A percentile compares a stretch with the other conserved stretches of the same genome.
These are phyloP conservation scores for Rhagoletis pomonella DNA, from an alignment of 1,140 invertebrate genomes.

Conservation along the genomic window DNA sequence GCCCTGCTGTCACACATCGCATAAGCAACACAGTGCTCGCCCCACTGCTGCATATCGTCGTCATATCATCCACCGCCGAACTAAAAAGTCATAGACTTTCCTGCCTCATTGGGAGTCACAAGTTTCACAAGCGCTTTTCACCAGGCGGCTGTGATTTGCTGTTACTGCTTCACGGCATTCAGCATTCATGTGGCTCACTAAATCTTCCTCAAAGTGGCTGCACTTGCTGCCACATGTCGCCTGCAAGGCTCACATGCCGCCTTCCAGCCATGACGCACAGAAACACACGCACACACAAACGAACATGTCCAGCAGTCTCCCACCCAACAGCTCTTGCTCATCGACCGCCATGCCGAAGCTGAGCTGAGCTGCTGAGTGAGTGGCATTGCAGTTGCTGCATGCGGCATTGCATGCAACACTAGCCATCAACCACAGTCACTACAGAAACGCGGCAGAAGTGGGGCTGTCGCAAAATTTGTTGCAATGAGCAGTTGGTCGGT, in stretches of 20 bases:
- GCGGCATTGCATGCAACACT: slow-evolving; percentile 32
- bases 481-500: not conserved
- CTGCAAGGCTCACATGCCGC: not conserved
- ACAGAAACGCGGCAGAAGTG: not conserved
- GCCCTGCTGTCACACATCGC: slow-evolving; percentile 41
- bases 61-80: not conserved
- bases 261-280: not conserved
- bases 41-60: not conserved
- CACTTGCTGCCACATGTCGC: slow-evolving; percentile 46
- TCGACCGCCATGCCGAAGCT: not conserved
- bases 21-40: not conserved
- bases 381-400: slow-evolving; percentile 35
- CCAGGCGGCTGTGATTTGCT: slow-evolving; percentile 26
- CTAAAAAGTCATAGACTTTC: not conserved
- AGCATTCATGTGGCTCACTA: slow-evolving; percentile 39
- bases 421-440: slow-evolving; percentile 3
- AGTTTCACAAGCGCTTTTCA: not conserved
- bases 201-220: slow-evolving; percentile 49
- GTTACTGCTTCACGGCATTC: slow-evolving; percentile 16
- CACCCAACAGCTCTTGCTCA: not conserved
- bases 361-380: not conserved
- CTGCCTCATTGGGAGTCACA: not conserved
- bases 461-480: slow-evolving; percentile 34
- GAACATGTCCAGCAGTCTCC: not conserved
- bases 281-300: not conserved